Conservation (phyloP, 2,113 vertebrate species). For the Bufo bufo region DNA sequence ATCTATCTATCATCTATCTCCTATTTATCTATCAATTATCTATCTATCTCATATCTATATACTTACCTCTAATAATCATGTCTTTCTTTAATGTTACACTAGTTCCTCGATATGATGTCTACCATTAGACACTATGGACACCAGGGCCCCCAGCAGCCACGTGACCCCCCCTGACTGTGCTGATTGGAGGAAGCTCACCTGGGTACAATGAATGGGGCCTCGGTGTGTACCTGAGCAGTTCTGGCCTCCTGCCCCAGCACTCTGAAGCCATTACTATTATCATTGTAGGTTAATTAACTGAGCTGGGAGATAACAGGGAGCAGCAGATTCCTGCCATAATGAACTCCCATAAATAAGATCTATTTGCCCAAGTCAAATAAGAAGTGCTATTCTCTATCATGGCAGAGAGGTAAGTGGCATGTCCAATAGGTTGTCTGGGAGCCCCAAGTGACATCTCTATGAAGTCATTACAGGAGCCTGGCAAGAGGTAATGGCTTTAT, state of each 20-base stretch:
- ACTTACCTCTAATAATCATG: too few relatives aligned
- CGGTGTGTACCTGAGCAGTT: not conserved
- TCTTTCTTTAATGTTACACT: too few relatives aligned
- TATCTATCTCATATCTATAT: too few relatives aligned
- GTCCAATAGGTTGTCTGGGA: constrained; percentile 8
- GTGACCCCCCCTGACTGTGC: too few relatives aligned
- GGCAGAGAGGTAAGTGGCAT: not conserved
- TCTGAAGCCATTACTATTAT: not conserved
- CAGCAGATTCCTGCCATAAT: not conserved
- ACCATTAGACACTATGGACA: too few relatives aligned
- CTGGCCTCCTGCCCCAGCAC: not conserved
- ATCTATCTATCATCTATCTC: not conserved
- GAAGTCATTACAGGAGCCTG: constrained; percentile 41
- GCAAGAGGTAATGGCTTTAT: constrained; percentile 36
- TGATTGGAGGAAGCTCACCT: too few relatives aligned
- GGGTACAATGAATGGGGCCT: not conserved
- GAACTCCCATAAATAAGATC: not conserved
- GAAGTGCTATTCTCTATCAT: not conserved
- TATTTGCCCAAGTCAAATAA: constrained; percentile 6
- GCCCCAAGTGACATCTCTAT: constrained; percentile 30
- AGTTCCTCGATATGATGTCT: too few relatives aligned
- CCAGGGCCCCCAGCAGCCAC: too few relatives aligned
- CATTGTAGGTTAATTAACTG: not conserved
- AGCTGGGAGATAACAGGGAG: not conserved
- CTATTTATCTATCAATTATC: not conserved